Percentiles rank a stretch among this genome's conserved stretches.
Evolutionary conservation across 2,888 invertebrate species (phyloP).

Genomic region (Aleiodes alternator): DNA sequence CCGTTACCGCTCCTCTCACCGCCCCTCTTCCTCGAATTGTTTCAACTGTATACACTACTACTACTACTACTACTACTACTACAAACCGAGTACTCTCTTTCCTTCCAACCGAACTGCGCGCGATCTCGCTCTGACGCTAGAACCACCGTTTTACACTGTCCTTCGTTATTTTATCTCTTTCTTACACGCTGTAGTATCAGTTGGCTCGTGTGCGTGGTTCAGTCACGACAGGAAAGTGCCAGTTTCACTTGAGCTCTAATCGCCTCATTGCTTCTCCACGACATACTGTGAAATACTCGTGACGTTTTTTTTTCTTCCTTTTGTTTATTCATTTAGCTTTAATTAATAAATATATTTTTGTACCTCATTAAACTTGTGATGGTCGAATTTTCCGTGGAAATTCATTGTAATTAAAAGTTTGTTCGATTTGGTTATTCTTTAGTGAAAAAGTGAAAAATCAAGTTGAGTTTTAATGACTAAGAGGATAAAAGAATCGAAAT

Average conservation of each 20-base stretch:
- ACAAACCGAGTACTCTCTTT: constrained; percentile 38
- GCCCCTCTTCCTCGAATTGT: constrained; percentile 39
- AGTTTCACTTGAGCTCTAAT: constrained; percentile 71
- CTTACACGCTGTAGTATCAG: constrained; percentile 55
- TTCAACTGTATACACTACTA: constrained; percentile 51
- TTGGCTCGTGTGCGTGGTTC: constrained; percentile 57
- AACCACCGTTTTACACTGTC: constrained; percentile 26
- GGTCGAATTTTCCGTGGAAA: too few relatives aligned
- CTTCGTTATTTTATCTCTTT: constrained; percentile 44
- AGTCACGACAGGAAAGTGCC: constrained; percentile 72
- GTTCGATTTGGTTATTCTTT: too few relatives aligned
- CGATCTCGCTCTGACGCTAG: constrained; percentile 41
- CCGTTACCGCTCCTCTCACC: constrained; percentile 29
- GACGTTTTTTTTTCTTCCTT: background rate
- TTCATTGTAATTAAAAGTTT: too few relatives aligned
- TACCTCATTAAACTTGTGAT: background rate
- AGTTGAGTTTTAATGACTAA: constrained; percentile 13
- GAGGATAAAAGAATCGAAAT: constrained; percentile 19
- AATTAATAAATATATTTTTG: constrained; percentile 28
- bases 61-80: constrained; percentile 46
- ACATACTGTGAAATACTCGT: constrained; percentile 48
- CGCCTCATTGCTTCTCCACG: constrained; percentile 64
- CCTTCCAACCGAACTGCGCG: constrained; percentile 48
- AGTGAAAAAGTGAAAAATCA: too few relatives aligned
- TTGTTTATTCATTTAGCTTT: constrained; percentile 15